Evolutionary conservation across 2,113 vertebrate genomes (phyloP).

Genomic region (Calonectris borealis): DNA sequence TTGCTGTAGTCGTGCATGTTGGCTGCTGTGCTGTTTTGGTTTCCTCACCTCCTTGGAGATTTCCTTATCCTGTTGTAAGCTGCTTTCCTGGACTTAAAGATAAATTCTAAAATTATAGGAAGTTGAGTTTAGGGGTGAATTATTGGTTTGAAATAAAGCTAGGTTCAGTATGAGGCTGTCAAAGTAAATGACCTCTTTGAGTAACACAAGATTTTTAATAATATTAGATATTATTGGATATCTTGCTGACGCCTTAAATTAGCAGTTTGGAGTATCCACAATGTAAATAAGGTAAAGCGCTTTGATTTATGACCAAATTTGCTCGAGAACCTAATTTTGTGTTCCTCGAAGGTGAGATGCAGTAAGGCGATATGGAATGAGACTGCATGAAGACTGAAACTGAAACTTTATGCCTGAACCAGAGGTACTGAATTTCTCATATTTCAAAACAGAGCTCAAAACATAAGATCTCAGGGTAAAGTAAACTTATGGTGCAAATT

Average conservation of each 20-base stretch:
- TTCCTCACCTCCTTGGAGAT: neutral
- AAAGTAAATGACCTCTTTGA: neutral
- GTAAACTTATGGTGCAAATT: neutral
- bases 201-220: neutral
- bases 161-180: neutral
- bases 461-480: neutral
- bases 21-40: neutral
- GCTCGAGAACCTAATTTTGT: neutral
- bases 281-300: neutral
- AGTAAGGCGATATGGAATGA: neutral
- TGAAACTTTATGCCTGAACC: neutral
- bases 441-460: neutral
- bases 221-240: neutral
- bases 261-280: neutral
- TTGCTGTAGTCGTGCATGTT: neutral
- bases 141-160: neutral
- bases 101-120: neutral
- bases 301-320: neutral
- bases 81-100: neutral
- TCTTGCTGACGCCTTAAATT: neutral
- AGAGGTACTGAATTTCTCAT: neutral
- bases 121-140: neutral
- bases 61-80: neutral
- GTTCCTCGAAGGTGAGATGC: neutral
- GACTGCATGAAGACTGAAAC: neutral